phyloP scores from a whole-genome alignment of 2,113 vertebrate genomes.

The Plotosus lineatus region DNA sequence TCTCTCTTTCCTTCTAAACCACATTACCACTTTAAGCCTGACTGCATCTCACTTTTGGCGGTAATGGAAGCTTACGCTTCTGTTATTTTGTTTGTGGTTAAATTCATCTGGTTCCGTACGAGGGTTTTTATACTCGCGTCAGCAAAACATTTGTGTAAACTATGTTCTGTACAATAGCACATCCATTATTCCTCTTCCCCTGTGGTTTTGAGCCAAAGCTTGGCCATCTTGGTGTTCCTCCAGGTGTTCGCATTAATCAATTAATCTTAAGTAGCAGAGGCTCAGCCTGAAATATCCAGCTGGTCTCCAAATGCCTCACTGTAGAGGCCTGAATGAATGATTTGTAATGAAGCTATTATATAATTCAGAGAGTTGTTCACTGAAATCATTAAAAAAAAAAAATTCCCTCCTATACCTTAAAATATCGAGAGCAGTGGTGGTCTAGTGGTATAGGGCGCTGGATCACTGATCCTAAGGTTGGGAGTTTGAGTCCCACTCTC shows the following conservation, averaged over 20 bases:
- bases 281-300: constrained; percentile 31
- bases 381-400: neutral
- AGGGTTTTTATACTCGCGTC: constrained; percentile 27
- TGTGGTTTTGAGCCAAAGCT: constrained; percentile 18
- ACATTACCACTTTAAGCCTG: neutral
- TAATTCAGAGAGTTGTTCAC: neutral
- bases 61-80: constrained; percentile 7
- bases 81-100: constrained; percentile 29
- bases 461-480: too few species aligned
- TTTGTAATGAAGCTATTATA: neutral
- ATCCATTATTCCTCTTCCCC: constrained; percentile 15
- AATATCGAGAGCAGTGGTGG: too few species aligned
- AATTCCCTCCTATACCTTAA: too few species aligned
- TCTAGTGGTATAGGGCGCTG: too few species aligned
- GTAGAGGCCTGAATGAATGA: neutral
- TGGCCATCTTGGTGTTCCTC: constrained; percentile 23
- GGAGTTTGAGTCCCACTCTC: too few species aligned
- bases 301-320: neutral
- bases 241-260: constrained; percentile 30
- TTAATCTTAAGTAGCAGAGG: constrained; percentile 7
- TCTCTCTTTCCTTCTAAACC: neutral
- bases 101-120: constrained; percentile 18
- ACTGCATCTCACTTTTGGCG: neutral
- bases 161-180: constrained; percentile 27
- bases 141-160: constrained; percentile 27